A percentile compares a stretch with the other conserved stretches of the same genome.
Conservation (phyloP, 2,888 invertebrate species). For the Stenichneumon culpator region DNA sequence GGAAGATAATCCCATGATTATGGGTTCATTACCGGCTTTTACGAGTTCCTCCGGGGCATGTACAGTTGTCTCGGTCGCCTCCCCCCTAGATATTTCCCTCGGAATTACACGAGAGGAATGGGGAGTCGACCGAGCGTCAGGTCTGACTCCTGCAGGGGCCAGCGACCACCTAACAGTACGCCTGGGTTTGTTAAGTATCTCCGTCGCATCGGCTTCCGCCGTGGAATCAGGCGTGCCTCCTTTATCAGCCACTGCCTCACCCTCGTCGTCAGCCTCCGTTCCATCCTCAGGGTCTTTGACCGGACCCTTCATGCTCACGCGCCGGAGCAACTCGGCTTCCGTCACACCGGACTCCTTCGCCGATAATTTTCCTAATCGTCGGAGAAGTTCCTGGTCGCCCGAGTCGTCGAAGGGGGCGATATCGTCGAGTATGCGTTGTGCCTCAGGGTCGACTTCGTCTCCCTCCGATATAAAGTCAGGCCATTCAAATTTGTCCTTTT, state of each 20-base stretch:
- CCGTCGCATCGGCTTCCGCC: not conserved
- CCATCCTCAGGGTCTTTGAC: not conserved
- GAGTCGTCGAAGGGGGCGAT: not conserved
- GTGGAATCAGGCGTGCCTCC: not conserved
- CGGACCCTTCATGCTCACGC: not conserved
- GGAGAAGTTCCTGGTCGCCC: not conserved
- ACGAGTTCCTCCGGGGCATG: not conserved
- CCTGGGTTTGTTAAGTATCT: not conserved
- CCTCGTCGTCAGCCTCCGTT: not conserved
- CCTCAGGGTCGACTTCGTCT: not conserved
- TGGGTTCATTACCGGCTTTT: not conserved
- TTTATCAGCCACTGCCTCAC: not conserved
- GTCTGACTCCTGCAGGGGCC: not conserved
- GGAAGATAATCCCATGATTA: not conserved
- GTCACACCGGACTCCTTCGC: not conserved
- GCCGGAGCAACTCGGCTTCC: not conserved
- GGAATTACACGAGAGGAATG: not conserved
- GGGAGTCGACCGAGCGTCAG: not conserved
- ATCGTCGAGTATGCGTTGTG: not conserved
- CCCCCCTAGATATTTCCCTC: not conserved
- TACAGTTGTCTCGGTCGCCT: not conserved
- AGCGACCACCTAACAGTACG: not conserved
- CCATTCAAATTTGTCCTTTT: not conserved
- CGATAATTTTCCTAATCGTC: not conserved
- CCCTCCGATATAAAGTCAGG: not conserved